phyloP scores from a whole-genome alignment of 2,888 invertebrate genomes.

The Phengaris arion region DNA sequence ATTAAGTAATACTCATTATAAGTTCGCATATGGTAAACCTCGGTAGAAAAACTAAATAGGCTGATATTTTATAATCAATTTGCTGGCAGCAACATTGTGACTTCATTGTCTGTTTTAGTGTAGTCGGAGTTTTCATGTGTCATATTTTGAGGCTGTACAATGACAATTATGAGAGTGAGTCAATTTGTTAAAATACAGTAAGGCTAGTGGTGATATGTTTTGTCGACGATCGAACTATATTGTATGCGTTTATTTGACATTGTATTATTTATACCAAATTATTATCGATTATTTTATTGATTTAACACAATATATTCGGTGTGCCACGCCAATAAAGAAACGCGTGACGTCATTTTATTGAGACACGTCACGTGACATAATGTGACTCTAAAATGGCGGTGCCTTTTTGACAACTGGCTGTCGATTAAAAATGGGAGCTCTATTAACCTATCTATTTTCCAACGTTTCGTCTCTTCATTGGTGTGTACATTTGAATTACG shows the following conservation, averaged over 20 bases:
- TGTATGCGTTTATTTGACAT: slow-evolving; percentile 6
- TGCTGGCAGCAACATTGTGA: slow-evolving; percentile 18
- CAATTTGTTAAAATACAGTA: slow-evolving; percentile 2
- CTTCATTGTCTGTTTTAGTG: not conserved
- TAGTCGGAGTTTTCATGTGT: slow-evolving; percentile 33
- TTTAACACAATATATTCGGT: slow-evolving; percentile 26
- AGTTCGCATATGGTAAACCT: not conserved
- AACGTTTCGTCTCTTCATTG: not conserved
- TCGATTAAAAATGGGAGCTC: too few relatives aligned
- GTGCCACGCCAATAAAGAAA: slow-evolving; percentile 8
- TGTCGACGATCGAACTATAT: slow-evolving; percentile 2
- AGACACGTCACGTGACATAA: not conserved
- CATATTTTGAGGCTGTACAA: slow-evolving; percentile 43
- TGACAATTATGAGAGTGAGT: slow-evolving; percentile 17
- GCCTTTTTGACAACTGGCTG: not conserved
- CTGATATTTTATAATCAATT: not conserved
- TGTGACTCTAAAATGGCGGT: not conserved
- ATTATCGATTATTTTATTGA: slow-evolving; percentile 27
- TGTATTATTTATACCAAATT: slow-evolving; percentile 30
- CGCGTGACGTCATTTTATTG: not conserved
- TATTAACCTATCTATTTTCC: too few relatives aligned
- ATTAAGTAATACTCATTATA: not conserved
- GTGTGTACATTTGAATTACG: not conserved
- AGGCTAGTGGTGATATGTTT: not conserved
- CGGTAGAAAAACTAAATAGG: not conserved